Conservation (phyloP, 2,888 invertebrate species). For the Herminia tarsipennalis region DNA sequence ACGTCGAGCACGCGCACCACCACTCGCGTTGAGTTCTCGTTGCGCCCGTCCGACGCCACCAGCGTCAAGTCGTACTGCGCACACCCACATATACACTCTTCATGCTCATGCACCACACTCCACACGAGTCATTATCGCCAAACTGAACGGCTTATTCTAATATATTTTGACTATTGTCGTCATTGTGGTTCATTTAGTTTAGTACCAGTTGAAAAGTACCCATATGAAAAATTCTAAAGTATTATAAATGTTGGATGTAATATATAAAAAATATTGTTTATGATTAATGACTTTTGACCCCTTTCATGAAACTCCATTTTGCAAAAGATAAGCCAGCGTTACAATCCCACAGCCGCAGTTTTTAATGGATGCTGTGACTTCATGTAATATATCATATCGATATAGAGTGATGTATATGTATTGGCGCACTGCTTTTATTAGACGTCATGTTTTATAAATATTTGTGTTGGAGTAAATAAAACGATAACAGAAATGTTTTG, state of each 20-base stretch:
- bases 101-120: conserved; percentile 76
- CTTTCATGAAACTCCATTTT: conserved; percentile 51
- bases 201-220: too few relatives aligned
- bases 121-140: conserved; percentile 9
- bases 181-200: too few relatives aligned
- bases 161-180: too few relatives aligned
- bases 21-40: conserved; percentile 94
- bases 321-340: conserved; percentile 53
- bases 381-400: conserved; percentile 62
- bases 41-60: conserved; percentile 95
- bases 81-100: conserved; percentile 74
- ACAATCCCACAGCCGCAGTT: conserved; percentile 54
- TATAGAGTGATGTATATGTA: conserved; percentile 56
- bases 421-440: conserved; percentile 48
- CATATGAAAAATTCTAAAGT: too few relatives aligned
- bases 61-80: conserved; percentile 93
- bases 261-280: conserved; percentile 23
- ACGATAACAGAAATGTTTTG: conserved; percentile 49
- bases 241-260: conserved; percentile 5
- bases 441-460: conserved; percentile 42
- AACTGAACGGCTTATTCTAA: background rate
- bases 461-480: conserved; percentile 46
- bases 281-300: conserved; percentile 39
- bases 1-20: conserved; percentile 93
- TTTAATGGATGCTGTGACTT: conserved; percentile 54